Percentiles rank a stretch among this genome's conserved stretches.
phyloP scores from a whole-genome alignment of 2,797 vertebrate species.

The Dicrostonyx torquatus region DNA sequence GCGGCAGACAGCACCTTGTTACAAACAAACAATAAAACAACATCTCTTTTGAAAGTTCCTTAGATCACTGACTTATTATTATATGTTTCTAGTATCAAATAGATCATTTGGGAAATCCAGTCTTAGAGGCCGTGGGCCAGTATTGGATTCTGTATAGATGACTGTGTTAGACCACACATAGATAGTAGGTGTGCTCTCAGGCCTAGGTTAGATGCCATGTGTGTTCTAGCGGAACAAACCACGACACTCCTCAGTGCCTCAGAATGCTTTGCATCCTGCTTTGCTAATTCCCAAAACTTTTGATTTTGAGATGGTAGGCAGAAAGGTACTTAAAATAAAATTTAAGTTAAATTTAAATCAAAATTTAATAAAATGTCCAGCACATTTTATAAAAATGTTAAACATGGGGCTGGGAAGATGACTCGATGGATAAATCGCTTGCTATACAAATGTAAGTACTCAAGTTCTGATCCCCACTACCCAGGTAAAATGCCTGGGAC shows the following conservation, averaged over 20 bases:
- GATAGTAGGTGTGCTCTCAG: rapidly evolving
- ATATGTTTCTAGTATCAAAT: background rate
- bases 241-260: background rate
- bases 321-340: background rate
- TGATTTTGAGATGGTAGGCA: background rate
- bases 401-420: background rate
- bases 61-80: background rate
- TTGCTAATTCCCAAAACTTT: background rate
- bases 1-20: background rate
- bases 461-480: background rate
- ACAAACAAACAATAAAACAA: background rate
- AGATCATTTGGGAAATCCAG: background rate
- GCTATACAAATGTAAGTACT: background rate
- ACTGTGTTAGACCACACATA: no score
- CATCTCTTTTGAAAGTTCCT: background rate
- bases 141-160: background rate
- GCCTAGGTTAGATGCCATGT: background rate
- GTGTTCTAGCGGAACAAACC: background rate
- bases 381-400: background rate
- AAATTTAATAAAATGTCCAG: no score
- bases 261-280: background rate
- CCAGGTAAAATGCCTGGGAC: background rate
- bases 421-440: background rate
- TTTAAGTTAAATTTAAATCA: no score
- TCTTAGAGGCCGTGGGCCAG: background rate